Conservation (phyloP, 2,888 invertebrate species). For the Latrodectus hesperus region DNA sequence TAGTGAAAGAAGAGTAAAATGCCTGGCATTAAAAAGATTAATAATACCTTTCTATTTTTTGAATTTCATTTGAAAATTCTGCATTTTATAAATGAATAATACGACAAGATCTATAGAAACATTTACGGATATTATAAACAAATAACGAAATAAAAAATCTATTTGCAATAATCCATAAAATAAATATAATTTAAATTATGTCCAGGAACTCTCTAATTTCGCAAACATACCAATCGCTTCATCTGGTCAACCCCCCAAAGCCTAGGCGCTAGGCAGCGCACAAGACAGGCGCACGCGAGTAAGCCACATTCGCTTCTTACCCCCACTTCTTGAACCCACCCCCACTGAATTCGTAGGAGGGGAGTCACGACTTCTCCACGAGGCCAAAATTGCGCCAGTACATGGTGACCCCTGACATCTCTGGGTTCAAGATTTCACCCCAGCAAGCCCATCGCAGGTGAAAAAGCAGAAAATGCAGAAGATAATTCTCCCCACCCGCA, state of each 20-base stretch:
- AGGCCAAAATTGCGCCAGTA: conserved; percentile 59
- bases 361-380: conserved; percentile 63
- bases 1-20: no score
- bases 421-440: conserved; percentile 35
- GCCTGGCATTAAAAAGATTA: no score
- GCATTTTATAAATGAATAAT: no score
- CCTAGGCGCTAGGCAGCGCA: conserved; percentile 24
- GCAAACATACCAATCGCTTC: not conserved
- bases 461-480: conserved; percentile 28
- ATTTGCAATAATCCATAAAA: no score
- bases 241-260: not conserved
- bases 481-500: conserved; percentile 15
- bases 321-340: not conserved
- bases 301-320: not conserved
- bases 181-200: no score
- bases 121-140: no score
- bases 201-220: no score
- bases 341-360: conserved; percentile 49
- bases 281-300: conserved; percentile 43
- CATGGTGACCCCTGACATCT: conserved; percentile 22
- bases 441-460: conserved; percentile 41
- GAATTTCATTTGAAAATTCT: no score
- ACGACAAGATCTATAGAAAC: no score
- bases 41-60: no score
- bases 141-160: no score